Conservation (phyloP, 1,140 invertebrate species). For the Arion vulgaris region DNA sequence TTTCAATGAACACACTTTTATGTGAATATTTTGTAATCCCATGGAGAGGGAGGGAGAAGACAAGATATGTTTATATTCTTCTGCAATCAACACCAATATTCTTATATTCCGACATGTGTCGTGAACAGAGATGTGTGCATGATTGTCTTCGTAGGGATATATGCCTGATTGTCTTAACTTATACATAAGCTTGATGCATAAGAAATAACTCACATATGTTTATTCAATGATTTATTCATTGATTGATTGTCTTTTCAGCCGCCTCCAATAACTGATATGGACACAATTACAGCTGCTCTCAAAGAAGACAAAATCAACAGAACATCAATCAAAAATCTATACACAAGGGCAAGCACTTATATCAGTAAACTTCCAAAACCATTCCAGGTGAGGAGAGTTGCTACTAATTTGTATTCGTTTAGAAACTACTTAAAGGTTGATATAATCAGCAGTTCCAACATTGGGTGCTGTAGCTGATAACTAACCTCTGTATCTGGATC, state of each 20-base stretch:
- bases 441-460: neutral
- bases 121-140: too few relatives aligned
- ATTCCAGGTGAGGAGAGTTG: neutral
- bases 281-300: neutral
- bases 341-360: neutral
- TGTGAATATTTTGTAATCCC: too few relatives aligned
- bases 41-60: too few relatives aligned
- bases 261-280: neutral
- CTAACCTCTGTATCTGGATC: neutral
- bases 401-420: neutral
- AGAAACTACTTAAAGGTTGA: too few relatives aligned
- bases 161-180: too few relatives aligned
- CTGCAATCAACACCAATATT: too few relatives aligned
- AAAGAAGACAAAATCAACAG: slow-evolving; percentile 6
- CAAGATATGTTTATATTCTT: too few relatives aligned
- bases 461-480: too few relatives aligned
- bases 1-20: too few relatives aligned
- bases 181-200: too few relatives aligned
- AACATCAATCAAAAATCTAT: neutral
- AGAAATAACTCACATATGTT: neutral
- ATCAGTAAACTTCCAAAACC: neutral
- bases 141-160: too few relatives aligned
- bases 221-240: neutral
- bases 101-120: too few relatives aligned
- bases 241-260: neutral